phyloP scores from a whole-genome alignment of 2,113 vertebrate species.

The Engystomops pustulosus region DNA sequence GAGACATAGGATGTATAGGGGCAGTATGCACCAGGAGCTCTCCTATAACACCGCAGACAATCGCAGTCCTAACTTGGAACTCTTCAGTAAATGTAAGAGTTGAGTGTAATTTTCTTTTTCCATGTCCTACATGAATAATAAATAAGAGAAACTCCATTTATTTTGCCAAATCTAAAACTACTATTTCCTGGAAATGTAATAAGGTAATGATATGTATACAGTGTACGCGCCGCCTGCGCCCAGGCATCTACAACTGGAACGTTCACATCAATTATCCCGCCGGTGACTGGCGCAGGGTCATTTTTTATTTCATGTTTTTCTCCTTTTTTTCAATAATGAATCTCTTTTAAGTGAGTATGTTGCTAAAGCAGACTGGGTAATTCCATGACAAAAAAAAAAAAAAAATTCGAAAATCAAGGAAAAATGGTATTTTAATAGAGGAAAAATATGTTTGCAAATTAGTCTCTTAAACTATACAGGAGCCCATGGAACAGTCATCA shows the following conservation, averaged over 20 bases:
- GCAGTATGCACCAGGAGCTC: too few species aligned
- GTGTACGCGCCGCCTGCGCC: not conserved
- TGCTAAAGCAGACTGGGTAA: constrained; percentile 38
- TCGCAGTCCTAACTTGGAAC: not conserved
- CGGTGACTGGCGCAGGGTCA: not conserved
- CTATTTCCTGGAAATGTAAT: constrained; percentile 28
- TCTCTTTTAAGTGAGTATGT: constrained; percentile 27
- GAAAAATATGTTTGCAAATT: constrained; percentile 57
- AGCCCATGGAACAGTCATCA: constrained; percentile 47
- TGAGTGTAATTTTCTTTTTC: not conserved
- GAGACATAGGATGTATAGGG: too few species aligned
- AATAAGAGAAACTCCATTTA: not conserved
- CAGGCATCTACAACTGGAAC: constrained; percentile 4
- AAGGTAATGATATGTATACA: constrained; percentile 30
- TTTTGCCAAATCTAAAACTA: constrained; percentile 3
- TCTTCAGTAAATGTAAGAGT: not conserved
- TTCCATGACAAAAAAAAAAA: constrained; percentile 47
- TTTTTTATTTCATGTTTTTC: constrained; percentile 26
- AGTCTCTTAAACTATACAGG: constrained; percentile 44
- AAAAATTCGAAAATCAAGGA: constrained; percentile 50
- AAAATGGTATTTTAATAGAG: constrained; percentile 58
- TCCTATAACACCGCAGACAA: not conserved
- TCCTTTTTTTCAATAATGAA: constrained; percentile 30
- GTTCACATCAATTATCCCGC: constrained; percentile 37
- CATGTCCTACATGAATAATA: constrained; percentile 21